Evolutionary conservation across 2,113 vertebrate genomes (phyloP).

Genomic region (Varanus komodoensis): DNA sequence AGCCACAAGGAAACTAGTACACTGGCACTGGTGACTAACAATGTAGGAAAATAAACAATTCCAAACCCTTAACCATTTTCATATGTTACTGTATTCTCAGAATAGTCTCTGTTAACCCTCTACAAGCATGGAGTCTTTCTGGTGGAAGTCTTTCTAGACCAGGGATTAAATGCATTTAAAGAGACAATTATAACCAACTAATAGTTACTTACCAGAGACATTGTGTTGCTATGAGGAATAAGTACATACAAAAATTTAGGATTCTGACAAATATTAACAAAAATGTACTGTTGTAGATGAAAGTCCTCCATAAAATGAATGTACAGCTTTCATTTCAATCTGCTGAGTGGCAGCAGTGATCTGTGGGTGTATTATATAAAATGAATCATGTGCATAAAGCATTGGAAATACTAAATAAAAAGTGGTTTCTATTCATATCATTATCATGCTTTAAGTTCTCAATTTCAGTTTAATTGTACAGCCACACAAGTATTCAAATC

Average conservation of each 20-base stretch:
- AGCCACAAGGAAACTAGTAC: slow-evolving; percentile 79
- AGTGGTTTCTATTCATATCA: slow-evolving; percentile 7
- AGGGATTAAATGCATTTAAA: slow-evolving; percentile 17
- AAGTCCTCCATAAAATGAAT: slow-evolving; percentile 42
- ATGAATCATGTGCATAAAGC: slow-evolving; percentile 56
- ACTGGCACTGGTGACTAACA: slow-evolving; percentile 78
- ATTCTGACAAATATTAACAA: background rate
- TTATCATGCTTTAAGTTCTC: background rate
- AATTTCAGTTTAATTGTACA: background rate
- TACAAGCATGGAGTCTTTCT: slow-evolving; percentile 17
- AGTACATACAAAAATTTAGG: background rate
- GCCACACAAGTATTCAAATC: background rate
- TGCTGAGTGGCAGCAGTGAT: slow-evolving; percentile 38
- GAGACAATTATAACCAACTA: background rate
- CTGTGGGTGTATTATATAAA: slow-evolving; percentile 68
- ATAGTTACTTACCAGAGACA: background rate
- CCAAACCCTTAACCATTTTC: slow-evolving; percentile 77
- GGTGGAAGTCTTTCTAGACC: slow-evolving; percentile 27
- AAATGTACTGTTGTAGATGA: background rate
- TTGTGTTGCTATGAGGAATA: background rate
- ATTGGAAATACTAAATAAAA: slow-evolving; percentile 55
- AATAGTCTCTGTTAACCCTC: slow-evolving; percentile 54
- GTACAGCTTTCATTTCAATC: slow-evolving; percentile 50
- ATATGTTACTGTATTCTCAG: slow-evolving; percentile 61
- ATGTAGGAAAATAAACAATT: slow-evolving; percentile 78